Percentiles rank a stretch among this genome's conserved stretches.
Evolutionary conservation across 2,113 vertebrate species (phyloP).

Genomic region (Dendropsophus ebraccatus): DNA sequence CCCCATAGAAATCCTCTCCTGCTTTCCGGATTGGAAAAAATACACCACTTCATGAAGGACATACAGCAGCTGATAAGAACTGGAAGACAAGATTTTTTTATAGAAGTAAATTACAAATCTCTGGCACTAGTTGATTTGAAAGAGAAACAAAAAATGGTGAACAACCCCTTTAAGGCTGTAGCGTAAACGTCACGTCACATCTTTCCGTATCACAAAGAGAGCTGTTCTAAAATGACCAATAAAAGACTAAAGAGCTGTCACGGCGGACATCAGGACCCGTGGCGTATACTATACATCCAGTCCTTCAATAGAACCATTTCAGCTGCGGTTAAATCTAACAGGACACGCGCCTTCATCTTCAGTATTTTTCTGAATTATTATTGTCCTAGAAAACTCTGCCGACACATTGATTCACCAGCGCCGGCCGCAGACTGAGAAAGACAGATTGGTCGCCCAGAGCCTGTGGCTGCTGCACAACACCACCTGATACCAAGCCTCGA

Average conservation of each 20-base stretch:
- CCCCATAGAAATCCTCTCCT: too few relatives aligned
- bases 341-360: slow-evolving; percentile 11
- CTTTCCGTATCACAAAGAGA: background rate
- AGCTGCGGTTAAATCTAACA: background rate
- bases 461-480: slow-evolving; percentile 18
- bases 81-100: too few relatives aligned
- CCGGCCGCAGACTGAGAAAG: slow-evolving; percentile 48
- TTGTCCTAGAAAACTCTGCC: slow-evolving; percentile 15
- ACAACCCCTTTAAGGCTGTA: background rate
- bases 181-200: background rate
- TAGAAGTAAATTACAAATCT: too few relatives aligned
- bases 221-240: background rate
- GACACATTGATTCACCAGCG: slow-evolving; percentile 23
- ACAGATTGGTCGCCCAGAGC: slow-evolving; percentile 45
- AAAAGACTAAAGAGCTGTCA: slow-evolving; percentile 7
- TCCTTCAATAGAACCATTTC: background rate
- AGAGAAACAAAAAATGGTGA: too few relatives aligned
- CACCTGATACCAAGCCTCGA: slow-evolving; percentile 52
- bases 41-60: too few relatives aligned
- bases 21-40: too few relatives aligned
- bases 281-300: background rate
- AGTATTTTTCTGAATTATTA: slow-evolving; percentile 27
- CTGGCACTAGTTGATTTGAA: too few relatives aligned
- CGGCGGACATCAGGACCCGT: background rate
- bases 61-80: too few relatives aligned